phyloP scores from a whole-genome alignment of 2,888 invertebrate genomes.

The Mesorhabditis belari region DNA sequence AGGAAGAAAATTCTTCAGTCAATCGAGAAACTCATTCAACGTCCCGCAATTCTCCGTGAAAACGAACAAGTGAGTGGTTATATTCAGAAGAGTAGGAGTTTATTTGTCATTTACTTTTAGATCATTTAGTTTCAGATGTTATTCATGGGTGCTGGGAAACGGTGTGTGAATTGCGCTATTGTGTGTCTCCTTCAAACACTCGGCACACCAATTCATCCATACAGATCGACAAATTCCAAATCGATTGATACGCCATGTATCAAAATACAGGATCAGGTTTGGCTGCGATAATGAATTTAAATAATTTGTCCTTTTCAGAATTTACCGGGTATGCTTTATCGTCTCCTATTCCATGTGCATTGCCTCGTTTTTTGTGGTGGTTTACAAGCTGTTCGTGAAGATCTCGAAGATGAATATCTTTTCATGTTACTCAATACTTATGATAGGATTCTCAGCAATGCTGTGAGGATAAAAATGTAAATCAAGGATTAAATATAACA shows the following conservation, averaged over 20 bases:
- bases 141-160: neutral
- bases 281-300: too few species aligned
- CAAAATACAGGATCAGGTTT: neutral
- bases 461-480: too few species aligned
- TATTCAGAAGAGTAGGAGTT: conserved; percentile 44
- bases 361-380: conserved; percentile 18
- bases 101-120: neutral
- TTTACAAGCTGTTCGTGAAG: conserved; percentile 9
- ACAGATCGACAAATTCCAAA: neutral
- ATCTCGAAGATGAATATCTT: conserved; percentile 64
- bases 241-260: neutral
- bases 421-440: conserved; percentile 65
- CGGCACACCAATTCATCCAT: neutral
- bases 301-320: conserved; percentile 53
- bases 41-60: conserved; percentile 66
- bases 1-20: conserved; percentile 85
- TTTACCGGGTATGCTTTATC: conserved; percentile 72
- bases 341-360: conserved; percentile 68
- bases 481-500: too few species aligned
- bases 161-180: neutral
- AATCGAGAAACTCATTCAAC: conserved; percentile 77
- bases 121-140: too few species aligned
- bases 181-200: neutral
- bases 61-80: too few species aligned
- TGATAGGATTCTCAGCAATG: conserved; percentile 67